Evolutionary conservation across 2,888 invertebrate species (phyloP), one percentile per base, ranked within the genome.

Genomic region (Nasonovia ribisnigri): DNA sequence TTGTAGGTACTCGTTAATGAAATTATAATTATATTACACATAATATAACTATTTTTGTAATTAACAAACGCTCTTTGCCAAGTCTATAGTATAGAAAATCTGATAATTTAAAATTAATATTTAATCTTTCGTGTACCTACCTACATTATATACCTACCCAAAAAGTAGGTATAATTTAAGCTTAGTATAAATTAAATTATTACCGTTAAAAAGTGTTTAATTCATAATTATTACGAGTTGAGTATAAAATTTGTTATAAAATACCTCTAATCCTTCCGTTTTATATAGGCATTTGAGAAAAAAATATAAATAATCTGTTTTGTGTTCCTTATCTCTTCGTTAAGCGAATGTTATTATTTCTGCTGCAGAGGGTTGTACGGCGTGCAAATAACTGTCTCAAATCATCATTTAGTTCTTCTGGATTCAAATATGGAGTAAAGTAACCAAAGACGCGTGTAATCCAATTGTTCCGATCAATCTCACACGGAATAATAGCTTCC

Each of bases 381-480:
- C 26, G 42, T 36, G 26, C 43, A 42, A 54, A 67, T 67, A 57
- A 20, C 43, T 51, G 77, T 29, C 48, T 48, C 16, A 4, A 90
- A 51, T 26, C 90, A 11, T 90, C 48, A 77, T 77, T 90, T 26
- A 51, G 77, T 42, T 77, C 67, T 90, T 67, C 48, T 26, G 77
- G 77, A 90, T 77, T 57, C 36, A 48, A 90, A 90, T 90, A 51
- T 77, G 36, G 67, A 90, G 54, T 57, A 43, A 84, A 84, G 36
- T 43, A 91, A 84, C 84, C 91, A 84, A 84, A 91, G 91, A 57
- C 20, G 91, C 91, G n/a, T 91, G 84, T 91, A 91, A 91, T 91
- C 91, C 91, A 91, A 91, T 91, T 91, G 84, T 91, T 91, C 84
- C 91, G n/a, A 91, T 91, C 84, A 84, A 91, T 91, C 91, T 91